phyloP scores from a whole-genome alignment of 1,140 invertebrate species.

The Coptotermes formosanus region DNA sequence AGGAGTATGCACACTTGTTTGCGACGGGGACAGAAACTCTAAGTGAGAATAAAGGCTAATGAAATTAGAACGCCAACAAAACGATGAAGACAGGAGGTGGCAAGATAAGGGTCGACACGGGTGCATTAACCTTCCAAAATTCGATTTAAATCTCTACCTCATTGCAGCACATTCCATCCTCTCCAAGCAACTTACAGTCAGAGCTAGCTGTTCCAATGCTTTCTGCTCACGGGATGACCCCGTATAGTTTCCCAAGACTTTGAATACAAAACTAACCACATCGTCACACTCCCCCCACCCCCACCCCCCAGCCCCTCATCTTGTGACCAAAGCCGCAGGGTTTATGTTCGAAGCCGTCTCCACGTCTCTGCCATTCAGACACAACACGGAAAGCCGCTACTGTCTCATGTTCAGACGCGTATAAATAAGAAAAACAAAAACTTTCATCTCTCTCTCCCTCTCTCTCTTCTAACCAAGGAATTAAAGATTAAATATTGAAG shows the following conservation, averaged over 20 bases:
- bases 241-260: not conserved
- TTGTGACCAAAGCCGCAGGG: not conserved
- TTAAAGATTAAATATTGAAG: not conserved
- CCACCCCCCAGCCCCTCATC: too few relatives aligned
- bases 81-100: not conserved
- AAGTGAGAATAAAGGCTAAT: conserved; percentile 12
- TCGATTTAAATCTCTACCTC: conserved; percentile 18
- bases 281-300: too few relatives aligned
- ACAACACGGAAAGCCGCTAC: too few relatives aligned
- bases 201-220: not conserved
- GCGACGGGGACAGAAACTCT: not conserved
- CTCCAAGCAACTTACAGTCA: not conserved
- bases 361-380: too few relatives aligned
- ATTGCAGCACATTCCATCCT: not conserved
- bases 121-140: conserved; percentile 3
- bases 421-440: too few relatives aligned
- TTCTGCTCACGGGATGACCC: not conserved
- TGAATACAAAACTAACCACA: not conserved
- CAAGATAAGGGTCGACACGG: not conserved
- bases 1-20: not conserved
- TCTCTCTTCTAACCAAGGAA: too few relatives aligned
- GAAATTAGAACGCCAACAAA: not conserved
- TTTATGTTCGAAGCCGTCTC: not conserved
- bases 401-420: too few relatives aligned
- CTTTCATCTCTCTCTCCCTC: too few relatives aligned